Conservation (phyloP, 1,140 invertebrate genomes). For the Bombus haemorrhoidalis region DNA sequence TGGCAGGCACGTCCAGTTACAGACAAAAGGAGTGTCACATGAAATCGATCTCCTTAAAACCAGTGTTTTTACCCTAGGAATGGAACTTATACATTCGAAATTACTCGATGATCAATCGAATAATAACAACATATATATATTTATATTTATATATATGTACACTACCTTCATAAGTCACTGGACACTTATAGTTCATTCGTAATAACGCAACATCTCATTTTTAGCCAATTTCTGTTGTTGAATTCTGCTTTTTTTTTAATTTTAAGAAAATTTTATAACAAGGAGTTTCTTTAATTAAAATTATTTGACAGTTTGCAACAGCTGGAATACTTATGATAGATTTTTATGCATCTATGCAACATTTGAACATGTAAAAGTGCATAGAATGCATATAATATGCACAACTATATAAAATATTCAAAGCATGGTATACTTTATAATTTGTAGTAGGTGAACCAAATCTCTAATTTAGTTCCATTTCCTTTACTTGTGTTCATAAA, state of each 20-base stretch:
- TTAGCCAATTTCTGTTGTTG: not conserved
- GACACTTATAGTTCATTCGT: not conserved
- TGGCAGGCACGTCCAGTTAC: not conserved
- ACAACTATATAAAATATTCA: no score
- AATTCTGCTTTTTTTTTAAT: not conserved
- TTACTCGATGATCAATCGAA: slow-evolving; percentile 39
- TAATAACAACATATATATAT: slow-evolving; percentile 37
- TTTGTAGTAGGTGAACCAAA: no score
- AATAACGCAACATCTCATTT: not conserved
- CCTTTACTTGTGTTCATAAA: not conserved
- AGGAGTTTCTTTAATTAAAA: no score
- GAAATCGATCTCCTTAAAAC: slow-evolving; percentile 22
- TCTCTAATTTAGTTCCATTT: not conserved
- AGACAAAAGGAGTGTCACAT: slow-evolving; percentile 6
- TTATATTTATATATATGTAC: not conserved
- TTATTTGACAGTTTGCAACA: no score
- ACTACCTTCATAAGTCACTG: not conserved
- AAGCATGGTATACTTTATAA: no score
- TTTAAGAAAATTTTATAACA: not conserved
- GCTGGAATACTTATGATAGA: no score
- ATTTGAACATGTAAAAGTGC: no score
- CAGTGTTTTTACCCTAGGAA: slow-evolving; percentile 23
- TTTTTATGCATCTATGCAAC: no score
- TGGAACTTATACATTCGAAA: slow-evolving; percentile 14
- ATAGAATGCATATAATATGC: no score